Percentiles rank a stretch among this genome's conserved stretches.
These are phyloP conservation scores for Phengaris arion DNA, from an alignment of 2,888 invertebrate genomes.

Conservation along the genomic window DNA sequence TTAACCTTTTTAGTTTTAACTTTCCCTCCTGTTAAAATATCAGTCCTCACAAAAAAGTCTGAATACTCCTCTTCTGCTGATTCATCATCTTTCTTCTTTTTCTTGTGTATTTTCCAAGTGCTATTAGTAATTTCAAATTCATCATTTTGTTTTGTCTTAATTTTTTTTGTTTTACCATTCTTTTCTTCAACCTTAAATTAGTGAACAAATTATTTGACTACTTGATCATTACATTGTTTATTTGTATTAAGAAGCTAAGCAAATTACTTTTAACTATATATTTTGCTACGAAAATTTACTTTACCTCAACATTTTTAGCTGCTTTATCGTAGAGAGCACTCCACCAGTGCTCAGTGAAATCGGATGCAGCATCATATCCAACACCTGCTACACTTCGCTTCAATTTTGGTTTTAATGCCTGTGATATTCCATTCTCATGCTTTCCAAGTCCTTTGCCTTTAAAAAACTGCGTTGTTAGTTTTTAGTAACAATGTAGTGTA, in stretches of 20 bases:
- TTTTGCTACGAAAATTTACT: too few species aligned
- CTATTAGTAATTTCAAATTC: constrained; percentile 65
- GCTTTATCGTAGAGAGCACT: constrained; percentile 87
- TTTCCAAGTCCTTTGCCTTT: constrained; percentile 92
- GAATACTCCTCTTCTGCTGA: constrained; percentile 54
- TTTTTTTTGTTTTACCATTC: constrained; percentile 67
- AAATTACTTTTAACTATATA: too few species aligned
- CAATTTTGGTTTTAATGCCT: constrained; percentile 87
- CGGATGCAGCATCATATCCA: constrained; percentile 86
- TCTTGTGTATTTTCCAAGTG: constrained; percentile 61
- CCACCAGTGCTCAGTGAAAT: constrained; percentile 93
- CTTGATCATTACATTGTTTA: too few species aligned
- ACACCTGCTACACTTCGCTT: constrained; percentile 90
- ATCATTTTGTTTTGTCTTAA: constrained; percentile 56
- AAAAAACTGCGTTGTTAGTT: constrained; percentile 28
- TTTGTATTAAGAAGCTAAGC: too few species aligned
- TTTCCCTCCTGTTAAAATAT: constrained; percentile 58
- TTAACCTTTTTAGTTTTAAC: constrained; percentile 51
- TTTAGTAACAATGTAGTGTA: background rate
- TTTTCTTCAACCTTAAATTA: constrained; percentile 57
- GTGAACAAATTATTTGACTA: too few species aligned
- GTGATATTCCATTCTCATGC: constrained; percentile 86
- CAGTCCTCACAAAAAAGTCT: constrained; percentile 63
- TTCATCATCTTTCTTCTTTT: constrained; percentile 41
- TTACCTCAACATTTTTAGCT: constrained; percentile 82